Percentiles rank a stretch among this genome's conserved stretches.
phyloP scores from a whole-genome alignment of 2,113 vertebrate species.

The Gopherus evgoodei region DNA sequence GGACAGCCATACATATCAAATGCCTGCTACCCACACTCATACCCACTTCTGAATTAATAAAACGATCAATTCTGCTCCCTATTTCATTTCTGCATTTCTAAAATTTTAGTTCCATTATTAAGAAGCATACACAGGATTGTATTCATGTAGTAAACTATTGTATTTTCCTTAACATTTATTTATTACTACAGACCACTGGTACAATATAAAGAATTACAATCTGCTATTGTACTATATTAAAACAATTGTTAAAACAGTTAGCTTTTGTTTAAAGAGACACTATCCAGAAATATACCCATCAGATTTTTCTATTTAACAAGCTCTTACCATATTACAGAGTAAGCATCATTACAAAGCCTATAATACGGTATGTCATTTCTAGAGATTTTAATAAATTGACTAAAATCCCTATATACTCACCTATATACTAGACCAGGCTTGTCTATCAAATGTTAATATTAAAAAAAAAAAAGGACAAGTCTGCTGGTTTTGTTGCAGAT shows the following conservation, averaged over 20 bases:
- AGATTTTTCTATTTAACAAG: background rate
- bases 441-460: background rate
- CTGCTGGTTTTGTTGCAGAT: background rate
- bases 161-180: background rate
- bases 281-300: background rate
- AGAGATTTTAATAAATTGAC: background rate
- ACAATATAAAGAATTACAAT: background rate
- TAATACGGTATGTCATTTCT: background rate
- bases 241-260: background rate
- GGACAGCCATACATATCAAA: background rate
- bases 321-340: background rate
- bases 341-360: background rate
- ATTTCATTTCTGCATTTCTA: background rate
- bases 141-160: background rate
- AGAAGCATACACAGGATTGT: background rate
- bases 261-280: background rate
- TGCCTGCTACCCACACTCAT: background rate
- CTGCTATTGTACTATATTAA: background rate
- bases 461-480: background rate
- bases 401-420: background rate
- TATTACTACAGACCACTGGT: background rate
- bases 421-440: background rate
- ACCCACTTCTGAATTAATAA: background rate
- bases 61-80: background rate
- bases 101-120: background rate